These are phyloP conservation scores for Pseudopleuronectes americanus DNA, from an alignment of 2,797 vertebrate species.

Conservation along the genomic window DNA sequence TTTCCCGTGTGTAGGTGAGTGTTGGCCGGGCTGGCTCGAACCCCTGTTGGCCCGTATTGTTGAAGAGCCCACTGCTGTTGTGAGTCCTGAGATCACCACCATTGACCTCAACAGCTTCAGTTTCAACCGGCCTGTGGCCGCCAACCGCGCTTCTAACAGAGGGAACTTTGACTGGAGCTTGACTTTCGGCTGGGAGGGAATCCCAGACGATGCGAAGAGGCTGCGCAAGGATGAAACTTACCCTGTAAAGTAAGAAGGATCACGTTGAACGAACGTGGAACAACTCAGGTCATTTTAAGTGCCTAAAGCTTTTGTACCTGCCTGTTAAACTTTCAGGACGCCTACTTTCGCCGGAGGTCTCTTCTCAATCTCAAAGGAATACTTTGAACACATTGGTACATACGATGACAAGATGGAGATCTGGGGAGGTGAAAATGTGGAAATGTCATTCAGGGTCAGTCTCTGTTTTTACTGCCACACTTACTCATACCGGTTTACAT, in stretches of 20 bases:
- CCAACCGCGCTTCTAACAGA: conserved; percentile 86
- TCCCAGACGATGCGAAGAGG: conserved; percentile 84
- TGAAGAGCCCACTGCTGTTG: conserved; percentile 91
- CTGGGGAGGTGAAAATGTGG: conserved; percentile 97
- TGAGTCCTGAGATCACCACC: conserved; percentile 93
- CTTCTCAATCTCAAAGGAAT: conserved; percentile 93
- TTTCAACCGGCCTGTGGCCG: conserved; percentile 87
- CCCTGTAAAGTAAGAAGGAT: conserved; percentile 90
- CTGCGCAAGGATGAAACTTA: conserved; percentile 94
- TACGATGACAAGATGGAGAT: conserved; percentile 99
- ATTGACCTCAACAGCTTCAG: conserved; percentile 92
- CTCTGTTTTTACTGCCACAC: neutral
- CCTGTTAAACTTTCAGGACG: conserved; percentile 82
- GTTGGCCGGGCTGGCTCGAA: conserved; percentile 96
- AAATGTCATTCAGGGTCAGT: conserved; percentile 98
- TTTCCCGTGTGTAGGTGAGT: conserved; percentile 86
- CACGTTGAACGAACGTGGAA: neutral
- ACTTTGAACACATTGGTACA: conserved; percentile 95
- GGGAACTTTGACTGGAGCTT: conserved; percentile 98
- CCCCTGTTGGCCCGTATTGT: conserved; percentile 92
- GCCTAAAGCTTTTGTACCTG: conserved; percentile 18
- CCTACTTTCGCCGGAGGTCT: conserved; percentile 96
- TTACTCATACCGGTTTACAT: neutral
- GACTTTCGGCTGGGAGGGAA: conserved; percentile 91
- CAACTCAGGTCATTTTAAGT: conserved; percentile 10